Evolutionary conservation across 2,113 vertebrate species (phyloP), one percentile per base, ranked within the genome.

Genomic region (Microcebus griseorufus): DNA sequence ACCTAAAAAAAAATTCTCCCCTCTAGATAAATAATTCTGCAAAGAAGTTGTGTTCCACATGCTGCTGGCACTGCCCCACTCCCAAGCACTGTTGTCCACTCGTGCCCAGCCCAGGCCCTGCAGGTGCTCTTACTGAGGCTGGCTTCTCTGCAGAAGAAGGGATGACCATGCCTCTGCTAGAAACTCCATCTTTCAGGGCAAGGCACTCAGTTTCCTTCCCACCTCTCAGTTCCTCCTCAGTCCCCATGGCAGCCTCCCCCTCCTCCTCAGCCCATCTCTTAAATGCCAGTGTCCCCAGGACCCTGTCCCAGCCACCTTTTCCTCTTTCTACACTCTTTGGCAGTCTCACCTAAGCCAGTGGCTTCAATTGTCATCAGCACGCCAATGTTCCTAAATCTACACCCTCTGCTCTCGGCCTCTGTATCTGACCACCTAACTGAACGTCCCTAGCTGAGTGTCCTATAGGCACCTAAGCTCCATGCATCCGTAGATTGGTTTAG

Each of bases 231-330:
- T 32, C 34, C 17, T 32, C 62, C 67, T 45, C 62, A 48, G 9
- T 20, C 39, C 48, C 64, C 53, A 16, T 1, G n/a, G 53, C 8
- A 5, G 6, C 4, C 32, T 20, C 27, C 6, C 4, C 1, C 1
- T 23, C 10, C 32, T 32, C 51, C 42, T 23, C 16, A 5, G 29
- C 17, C 27, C 8, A 9, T 22, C 72, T 55, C 10, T 25, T 53
- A 27, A 53, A n/a, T 7, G 42, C 39, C 72, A n/a, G 45, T 13
- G 32, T 84, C 32, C 79, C 22, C 51, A 45, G 34, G 6, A 37
- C 42, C 53, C 72, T 18, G 25, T n/a, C 70, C 37, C 53, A 27
- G 62, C 42, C 7, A 0, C 11, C 53, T 27, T 29, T 37, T 70
- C 48, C 60, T 70, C 62, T 53, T 60, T 76, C 20, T 17, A 22